Evolutionary conservation across 2,888 invertebrate species (phyloP).

Genomic region (Agonum fuliginosum): DNA sequence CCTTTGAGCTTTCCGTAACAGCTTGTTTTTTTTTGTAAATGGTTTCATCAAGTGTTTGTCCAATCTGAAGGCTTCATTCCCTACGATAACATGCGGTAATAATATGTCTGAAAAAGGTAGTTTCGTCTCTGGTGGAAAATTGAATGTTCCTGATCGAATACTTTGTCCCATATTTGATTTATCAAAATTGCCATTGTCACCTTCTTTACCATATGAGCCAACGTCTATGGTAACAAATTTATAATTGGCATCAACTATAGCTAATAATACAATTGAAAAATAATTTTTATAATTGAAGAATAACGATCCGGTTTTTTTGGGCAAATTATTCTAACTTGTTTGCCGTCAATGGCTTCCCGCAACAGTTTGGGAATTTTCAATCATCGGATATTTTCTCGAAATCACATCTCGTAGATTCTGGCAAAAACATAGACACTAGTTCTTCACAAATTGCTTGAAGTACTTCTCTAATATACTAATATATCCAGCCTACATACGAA

Average conservation of each 20-base stretch:
- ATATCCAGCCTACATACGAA: constrained; percentile 61
- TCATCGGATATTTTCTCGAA: not conserved
- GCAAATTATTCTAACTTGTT: not conserved
- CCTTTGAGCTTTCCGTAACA: too few relatives aligned
- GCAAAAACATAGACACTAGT: not conserved
- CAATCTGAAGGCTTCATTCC: constrained; percentile 11
- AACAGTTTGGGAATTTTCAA: constrained; percentile 25
- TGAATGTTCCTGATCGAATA: too few relatives aligned
- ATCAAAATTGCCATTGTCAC: constrained; percentile 4
- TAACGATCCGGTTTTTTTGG: constrained; percentile 35
- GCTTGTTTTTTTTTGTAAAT: too few relatives aligned
- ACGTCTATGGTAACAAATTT: constrained; percentile 62
- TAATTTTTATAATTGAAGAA: constrained; percentile 61
- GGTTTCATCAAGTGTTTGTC: constrained; percentile 4
- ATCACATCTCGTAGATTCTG: not conserved
- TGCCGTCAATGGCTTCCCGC: not conserved
- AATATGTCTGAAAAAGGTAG: not conserved
- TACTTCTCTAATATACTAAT: constrained; percentile 60
- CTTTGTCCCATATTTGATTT: constrained; percentile 17
- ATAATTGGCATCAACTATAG: constrained; percentile 61
- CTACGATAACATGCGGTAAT: constrained; percentile 5
- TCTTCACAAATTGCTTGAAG: constrained; percentile 13
- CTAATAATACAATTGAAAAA: constrained; percentile 62
- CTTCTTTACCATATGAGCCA: constrained; percentile 52
- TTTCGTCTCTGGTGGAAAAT: not conserved